Evolutionary conservation across 1,140 invertebrate species (phyloP).

Genomic region (Calycopis cecrops): DNA sequence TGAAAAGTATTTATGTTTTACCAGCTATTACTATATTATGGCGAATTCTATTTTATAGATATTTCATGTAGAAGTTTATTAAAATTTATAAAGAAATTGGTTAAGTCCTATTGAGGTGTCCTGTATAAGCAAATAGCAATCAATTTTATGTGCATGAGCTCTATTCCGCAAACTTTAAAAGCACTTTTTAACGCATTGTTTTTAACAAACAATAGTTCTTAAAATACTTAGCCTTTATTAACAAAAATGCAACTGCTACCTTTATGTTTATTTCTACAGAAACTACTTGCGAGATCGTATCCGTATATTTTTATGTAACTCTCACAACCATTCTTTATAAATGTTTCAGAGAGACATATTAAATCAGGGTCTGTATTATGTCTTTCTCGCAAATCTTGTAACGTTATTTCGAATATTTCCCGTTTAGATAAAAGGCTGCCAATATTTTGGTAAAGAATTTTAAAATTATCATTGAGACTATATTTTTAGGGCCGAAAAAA

Average conservation of each 20-base stretch:
- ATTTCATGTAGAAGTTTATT: neutral
- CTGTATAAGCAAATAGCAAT: neutral
- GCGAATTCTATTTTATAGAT: neutral
- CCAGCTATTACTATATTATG: neutral
- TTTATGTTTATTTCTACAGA: constrained; percentile 2
- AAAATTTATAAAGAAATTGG: neutral
- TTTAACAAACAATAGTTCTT: neutral
- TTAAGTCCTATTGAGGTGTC: neutral
- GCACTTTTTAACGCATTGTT: neutral
- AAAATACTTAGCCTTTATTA: neutral
- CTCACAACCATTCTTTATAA: neutral
- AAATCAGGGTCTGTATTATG: neutral
- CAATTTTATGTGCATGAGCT: neutral
- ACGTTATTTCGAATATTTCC: neutral
- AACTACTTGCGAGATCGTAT: neutral
- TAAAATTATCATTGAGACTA: too few species aligned
- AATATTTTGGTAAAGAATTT: too few species aligned
- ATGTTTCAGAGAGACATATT: constrained; percentile 1
- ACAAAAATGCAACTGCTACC: constrained; percentile 5
- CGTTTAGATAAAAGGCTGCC: too few species aligned
- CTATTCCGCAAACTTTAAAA: neutral
- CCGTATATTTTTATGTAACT: neutral
- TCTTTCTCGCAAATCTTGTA: constrained; percentile 1
- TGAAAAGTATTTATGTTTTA: too few species aligned
- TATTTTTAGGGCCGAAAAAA: too few species aligned